Conservation (phyloP, 2,113 vertebrate species). For the Macroglossus sobrinus region DNA sequence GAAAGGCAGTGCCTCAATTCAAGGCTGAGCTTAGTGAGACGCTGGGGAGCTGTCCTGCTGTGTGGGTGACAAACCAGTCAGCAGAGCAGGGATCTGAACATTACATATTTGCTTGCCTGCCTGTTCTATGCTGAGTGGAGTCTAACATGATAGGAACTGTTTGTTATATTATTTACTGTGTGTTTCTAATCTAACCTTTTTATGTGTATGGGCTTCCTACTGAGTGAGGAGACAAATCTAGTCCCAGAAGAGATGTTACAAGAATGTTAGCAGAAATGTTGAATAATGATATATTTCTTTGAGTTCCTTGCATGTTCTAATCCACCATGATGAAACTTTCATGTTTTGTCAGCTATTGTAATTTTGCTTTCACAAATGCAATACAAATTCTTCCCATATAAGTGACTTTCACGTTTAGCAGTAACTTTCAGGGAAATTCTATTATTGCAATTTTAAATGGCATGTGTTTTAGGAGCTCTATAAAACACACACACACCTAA, state of each 20-base stretch:
- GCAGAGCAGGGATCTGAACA: slow-evolving; percentile 17
- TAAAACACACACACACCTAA: slow-evolving; percentile 74
- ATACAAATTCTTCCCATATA: slow-evolving; percentile 78
- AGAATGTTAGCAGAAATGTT: slow-evolving; percentile 80
- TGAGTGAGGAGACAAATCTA: slow-evolving; percentile 78
- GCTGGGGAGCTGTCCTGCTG: not conserved
- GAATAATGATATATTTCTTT: slow-evolving; percentile 82
- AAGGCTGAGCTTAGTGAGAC: slow-evolving; percentile 46
- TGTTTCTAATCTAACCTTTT: slow-evolving; percentile 76
- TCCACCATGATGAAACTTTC: slow-evolving; percentile 82
- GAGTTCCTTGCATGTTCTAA: slow-evolving; percentile 78
- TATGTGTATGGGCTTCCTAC: slow-evolving; percentile 69
- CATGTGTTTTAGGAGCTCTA: slow-evolving; percentile 76
- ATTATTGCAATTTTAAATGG: slow-evolving; percentile 77
- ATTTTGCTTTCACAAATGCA: slow-evolving; percentile 85
- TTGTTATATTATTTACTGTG: slow-evolving; percentile 80
- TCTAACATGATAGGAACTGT: slow-evolving; percentile 64
- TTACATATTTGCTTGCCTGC: slow-evolving; percentile 44
- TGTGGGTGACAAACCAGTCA: slow-evolving; percentile 33
- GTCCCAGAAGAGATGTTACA: slow-evolving; percentile 79
- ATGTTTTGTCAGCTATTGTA: slow-evolving; percentile 87
- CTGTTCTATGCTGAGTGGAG: slow-evolving; percentile 14
- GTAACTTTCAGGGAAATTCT: slow-evolving; percentile 79
- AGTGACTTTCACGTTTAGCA: slow-evolving; percentile 79
- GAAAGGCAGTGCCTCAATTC: slow-evolving; percentile 46